These are phyloP conservation scores for Spermophilus dauricus DNA, from an alignment of 2,113 vertebrate genomes.

Conservation along the genomic window DNA sequence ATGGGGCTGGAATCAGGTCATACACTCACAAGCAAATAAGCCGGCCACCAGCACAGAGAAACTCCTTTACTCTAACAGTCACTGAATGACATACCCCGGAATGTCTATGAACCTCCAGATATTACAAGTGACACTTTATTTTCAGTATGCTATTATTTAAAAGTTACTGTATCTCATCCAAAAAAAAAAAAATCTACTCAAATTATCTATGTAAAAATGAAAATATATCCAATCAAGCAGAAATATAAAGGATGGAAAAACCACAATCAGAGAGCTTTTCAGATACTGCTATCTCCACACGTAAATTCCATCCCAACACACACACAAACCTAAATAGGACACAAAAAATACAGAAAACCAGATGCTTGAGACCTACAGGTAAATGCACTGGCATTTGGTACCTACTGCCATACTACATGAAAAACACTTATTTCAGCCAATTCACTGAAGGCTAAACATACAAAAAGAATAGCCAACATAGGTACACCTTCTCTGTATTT, in stretches of 20 bases:
- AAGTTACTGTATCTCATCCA: neutral
- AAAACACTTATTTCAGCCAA: neutral
- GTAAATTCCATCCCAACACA: neutral
- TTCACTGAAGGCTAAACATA: neutral
- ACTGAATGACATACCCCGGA: neutral
- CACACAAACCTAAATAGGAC: neutral
- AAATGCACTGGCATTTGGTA: fast-evolving
- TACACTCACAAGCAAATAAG: neutral
- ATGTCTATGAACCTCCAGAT: neutral
- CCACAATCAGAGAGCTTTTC: neutral
- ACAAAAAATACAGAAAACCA: neutral
- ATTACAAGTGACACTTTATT: neutral
- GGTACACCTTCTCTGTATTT: neutral
- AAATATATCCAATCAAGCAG: neutral
- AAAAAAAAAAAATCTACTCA: neutral
- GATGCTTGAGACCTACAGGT: neutral
- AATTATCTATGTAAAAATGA: neutral
- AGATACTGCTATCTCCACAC: neutral
- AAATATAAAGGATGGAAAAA: neutral
- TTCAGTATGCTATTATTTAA: neutral
- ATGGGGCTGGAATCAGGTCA: constrained; percentile 72
- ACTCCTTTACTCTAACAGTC: neutral
- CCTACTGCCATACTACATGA: neutral
- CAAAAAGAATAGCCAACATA: neutral
- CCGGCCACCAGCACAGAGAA: neutral